A percentile compares a stretch with the other conserved stretches of the same genome.
These are phyloP conservation scores for Heliconius melpomene DNA, from an alignment of 1,140 invertebrate species.

Conservation along the genomic window DNA sequence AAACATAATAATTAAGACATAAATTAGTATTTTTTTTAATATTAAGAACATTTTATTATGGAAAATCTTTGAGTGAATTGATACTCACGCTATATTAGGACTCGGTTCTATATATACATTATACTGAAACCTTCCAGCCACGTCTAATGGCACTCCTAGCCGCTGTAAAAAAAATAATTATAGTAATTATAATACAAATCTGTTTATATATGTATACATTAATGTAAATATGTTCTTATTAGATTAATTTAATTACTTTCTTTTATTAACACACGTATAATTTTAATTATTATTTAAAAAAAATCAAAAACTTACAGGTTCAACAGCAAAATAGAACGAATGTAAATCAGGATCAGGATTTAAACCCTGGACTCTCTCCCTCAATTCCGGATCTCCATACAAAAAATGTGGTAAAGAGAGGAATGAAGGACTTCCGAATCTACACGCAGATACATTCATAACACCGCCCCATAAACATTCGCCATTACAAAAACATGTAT, in stretches of 20 bases:
- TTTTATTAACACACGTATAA: background rate
- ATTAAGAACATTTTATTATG: no score
- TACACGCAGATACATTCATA: conserved; percentile 86
- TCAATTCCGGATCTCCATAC: conserved; percentile 86
- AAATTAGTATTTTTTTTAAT: no score
- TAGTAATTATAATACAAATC: no score
- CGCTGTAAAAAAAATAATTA: conserved; percentile 77
- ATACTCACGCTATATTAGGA: conserved; percentile 83
- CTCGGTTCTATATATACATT: conserved; percentile 88
- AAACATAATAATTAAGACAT: no score
- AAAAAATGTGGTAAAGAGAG: conserved; percentile 94
- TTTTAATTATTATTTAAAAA: background rate
- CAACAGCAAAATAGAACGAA: conserved; percentile 85
- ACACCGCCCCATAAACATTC: conserved; percentile 86
- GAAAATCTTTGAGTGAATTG: no score
- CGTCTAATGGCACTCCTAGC: conserved; percentile 88
- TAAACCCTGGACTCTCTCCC: conserved; percentile 85
- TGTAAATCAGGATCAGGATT: conserved; percentile 86
- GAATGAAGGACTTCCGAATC: conserved; percentile 89
- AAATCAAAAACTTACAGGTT: conserved; percentile 81
- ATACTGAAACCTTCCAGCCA: conserved; percentile 88
- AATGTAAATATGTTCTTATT: no score
- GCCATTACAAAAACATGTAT: conserved; percentile 87
- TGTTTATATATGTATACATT: no score
- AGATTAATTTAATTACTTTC: background rate